Evolutionary conservation across 2,113 vertebrate species (phyloP).

Genomic region (Haplochromis vanheusdeni): DNA sequence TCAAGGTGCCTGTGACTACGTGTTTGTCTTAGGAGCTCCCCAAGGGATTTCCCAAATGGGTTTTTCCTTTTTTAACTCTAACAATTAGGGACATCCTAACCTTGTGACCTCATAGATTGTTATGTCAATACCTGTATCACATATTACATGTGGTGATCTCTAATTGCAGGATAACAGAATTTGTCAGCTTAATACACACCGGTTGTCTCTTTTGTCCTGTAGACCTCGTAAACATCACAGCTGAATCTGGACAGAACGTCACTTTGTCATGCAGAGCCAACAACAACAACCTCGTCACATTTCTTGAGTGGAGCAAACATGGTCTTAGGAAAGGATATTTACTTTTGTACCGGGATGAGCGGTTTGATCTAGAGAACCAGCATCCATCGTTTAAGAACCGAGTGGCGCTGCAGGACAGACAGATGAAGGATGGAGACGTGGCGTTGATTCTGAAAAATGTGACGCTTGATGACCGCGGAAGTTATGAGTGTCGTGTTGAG

Average conservation of each 20-base stretch:
- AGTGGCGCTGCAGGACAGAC: accelerated
- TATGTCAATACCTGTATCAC: neutral
- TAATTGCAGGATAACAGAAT: accelerated
- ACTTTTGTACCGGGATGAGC: neutral
- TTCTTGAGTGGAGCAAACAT: neutral
- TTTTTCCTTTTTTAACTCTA: neutral
- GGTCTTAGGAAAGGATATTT: neutral
- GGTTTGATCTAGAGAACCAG: neutral
- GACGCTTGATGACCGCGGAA: accelerated
- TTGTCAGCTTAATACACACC: accelerated
- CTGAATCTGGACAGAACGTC: neutral
- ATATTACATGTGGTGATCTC: neutral
- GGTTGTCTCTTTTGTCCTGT: accelerated
- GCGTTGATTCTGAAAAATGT: accelerated
- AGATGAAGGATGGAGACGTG: neutral
- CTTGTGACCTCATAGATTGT: accelerated
- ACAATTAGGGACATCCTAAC: neutral
- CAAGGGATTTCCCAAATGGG: neutral
- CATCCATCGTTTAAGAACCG: neutral
- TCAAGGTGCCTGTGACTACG: accelerated
- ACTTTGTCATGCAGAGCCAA: neutral
- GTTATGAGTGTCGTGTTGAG: accelerated
- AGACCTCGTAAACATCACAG: neutral
- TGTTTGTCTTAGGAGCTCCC: neutral
- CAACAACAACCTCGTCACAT: accelerated